phyloP scores from a whole-genome alignment of 1,140 invertebrate species.

The Drosophila parvula region DNA sequence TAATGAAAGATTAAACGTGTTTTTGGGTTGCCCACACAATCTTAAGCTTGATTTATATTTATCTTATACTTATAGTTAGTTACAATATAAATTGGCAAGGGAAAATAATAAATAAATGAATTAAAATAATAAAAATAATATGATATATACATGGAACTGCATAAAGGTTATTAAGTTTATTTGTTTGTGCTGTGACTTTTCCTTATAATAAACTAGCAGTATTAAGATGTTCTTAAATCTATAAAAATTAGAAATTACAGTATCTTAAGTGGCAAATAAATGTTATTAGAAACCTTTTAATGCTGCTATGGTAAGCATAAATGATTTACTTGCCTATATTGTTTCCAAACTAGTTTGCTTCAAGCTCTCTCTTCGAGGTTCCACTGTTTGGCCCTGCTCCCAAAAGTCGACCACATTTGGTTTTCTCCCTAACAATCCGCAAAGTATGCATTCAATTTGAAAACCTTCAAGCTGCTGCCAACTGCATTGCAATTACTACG shows the following conservation, averaged over 20 bases:
- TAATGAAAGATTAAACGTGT: not conserved
- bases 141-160: too few species aligned
- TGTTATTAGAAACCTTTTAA: too few species aligned
- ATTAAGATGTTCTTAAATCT: not conserved
- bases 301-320: too few species aligned
- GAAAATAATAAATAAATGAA: too few species aligned
- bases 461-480: not conserved
- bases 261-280: too few species aligned
- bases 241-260: not conserved
- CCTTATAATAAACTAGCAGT: not conserved
- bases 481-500: not conserved
- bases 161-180: too few species aligned
- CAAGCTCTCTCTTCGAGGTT: not conserved
- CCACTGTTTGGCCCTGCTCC: not conserved
- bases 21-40: too few species aligned
- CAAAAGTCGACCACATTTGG: not conserved
- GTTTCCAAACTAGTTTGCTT: too few species aligned
- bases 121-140: too few species aligned
- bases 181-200: too few species aligned
- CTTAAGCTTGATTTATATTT: not conserved
- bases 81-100: too few species aligned
- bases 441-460: constrained; percentile 53
- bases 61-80: not conserved
- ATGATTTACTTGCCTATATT: not conserved
- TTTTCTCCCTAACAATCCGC: constrained; percentile 5